Evolutionary conservation across 2,113 vertebrate species (phyloP).

Genomic region (Plotosus lineatus): DNA sequence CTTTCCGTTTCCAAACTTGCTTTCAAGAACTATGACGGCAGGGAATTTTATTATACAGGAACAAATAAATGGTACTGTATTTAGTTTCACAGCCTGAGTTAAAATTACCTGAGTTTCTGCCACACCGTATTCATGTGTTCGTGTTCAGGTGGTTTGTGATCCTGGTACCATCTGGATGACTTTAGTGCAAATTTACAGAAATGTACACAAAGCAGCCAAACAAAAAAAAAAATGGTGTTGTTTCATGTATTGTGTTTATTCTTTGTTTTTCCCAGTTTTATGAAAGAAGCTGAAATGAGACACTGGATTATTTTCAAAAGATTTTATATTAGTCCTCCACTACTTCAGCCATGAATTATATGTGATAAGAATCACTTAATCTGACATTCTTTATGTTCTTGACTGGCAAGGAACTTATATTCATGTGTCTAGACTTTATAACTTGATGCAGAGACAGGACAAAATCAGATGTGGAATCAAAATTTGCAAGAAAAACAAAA

Average conservation of each 20-base stretch:
- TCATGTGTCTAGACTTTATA: not conserved
- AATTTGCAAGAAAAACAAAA: not conserved
- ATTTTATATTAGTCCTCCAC: not conserved
- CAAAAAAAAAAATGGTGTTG: not conserved
- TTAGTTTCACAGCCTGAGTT: not conserved
- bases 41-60: not conserved
- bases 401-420: not conserved
- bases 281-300: not conserved
- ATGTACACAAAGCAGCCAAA: not conserved
- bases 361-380: too few relatives aligned
- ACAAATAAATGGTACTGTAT: not conserved
- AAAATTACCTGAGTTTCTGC: not conserved
- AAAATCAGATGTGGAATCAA: not conserved
- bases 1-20: not conserved
- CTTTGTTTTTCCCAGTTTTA: not conserved
- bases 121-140: not conserved
- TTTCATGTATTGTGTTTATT: not conserved
- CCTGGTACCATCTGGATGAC: not conserved
- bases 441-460: not conserved
- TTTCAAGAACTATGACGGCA: not conserved
- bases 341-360: too few relatives aligned
- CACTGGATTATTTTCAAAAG: not conserved
- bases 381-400: too few relatives aligned
- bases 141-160: not conserved
- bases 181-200: not conserved